Base-by-base conservation (phyloP, 1,140 invertebrate species). In the Brachionus sp. region DNA sequence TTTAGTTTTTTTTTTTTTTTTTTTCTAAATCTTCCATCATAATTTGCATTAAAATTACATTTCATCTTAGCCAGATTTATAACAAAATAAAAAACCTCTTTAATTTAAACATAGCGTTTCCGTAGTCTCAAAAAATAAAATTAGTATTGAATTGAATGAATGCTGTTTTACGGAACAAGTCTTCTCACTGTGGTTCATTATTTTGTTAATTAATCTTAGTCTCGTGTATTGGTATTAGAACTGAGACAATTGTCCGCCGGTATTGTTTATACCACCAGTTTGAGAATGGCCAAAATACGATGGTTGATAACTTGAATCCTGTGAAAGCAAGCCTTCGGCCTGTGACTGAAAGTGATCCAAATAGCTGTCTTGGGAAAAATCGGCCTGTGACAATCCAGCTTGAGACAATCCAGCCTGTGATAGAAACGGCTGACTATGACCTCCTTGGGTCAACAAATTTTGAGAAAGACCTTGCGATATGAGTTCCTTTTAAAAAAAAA, bases 361-460 rank as follows among this genome's bases (percentile, higher is more conserved):
- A 66, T 82, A 82, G 16, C 57, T 44, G 23, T 82, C 77, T 66
- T 82, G 80, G 3, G 80, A 82, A 53, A 82, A 82, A 16, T 66
- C 80, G 16, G 16, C 29, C 53, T 82, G 80, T 37, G 80, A 82
- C 13, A 82, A 25, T 29, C 80, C 80, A 50, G 39, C 35, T 53
- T 82, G 80, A n/a, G 80, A 82, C 19, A 82, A n/a, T 33, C 57
- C 80, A 13, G 10, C 29, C 19, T 82, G 80, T 0, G 80, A 82
- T 16, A 82, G 16, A 23, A 66, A 66, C 5, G 23, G 25, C 44
- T 70, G 62, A 33, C 62, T 82, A 16, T 33, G 23, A 9, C 9
- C 80, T 35, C 33, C 78, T 82, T 82, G 80, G 16, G 80, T 82
- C 39, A 82, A 53, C 33, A 80, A 39, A 62, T 80, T 80, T 66